Conservation (phyloP, 1,140 invertebrate species). For the Drosophila ironensis region DNA sequence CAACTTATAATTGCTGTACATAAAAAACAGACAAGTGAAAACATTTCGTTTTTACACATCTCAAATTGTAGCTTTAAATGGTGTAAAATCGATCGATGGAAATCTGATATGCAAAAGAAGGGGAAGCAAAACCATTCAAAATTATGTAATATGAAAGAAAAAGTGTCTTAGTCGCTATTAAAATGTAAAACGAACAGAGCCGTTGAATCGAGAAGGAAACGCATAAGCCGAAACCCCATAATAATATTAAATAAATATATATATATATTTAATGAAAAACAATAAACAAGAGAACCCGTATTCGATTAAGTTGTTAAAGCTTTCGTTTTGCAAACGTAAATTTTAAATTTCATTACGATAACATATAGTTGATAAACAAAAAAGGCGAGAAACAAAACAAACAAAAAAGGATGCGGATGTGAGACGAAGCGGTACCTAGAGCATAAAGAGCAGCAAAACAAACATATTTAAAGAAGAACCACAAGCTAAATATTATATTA, state of each 20-base stretch:
- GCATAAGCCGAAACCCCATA: slow-evolving; percentile 56
- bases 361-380: slow-evolving; percentile 53
- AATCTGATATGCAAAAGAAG: slow-evolving; percentile 13
- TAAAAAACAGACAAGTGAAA: slow-evolving; percentile 21
- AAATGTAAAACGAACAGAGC: slow-evolving; percentile 28
- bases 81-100: slow-evolving; percentile 50
- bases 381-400: slow-evolving; percentile 9
- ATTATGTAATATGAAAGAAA: slow-evolving; percentile 61
- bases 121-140: slow-evolving; percentile 43
- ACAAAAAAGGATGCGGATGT: not conserved
- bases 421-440: slow-evolving; percentile 63
- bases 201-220: slow-evolving; percentile 22
- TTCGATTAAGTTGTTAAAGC: slow-evolving; percentile 74
- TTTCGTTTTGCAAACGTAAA: slow-evolving; percentile 72
- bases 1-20: slow-evolving; percentile 45
- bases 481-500: slow-evolving; percentile 71
- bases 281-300: slow-evolving; percentile 24
- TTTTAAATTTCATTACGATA: slow-evolving; percentile 60
- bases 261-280: slow-evolving; percentile 51
- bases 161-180: slow-evolving; percentile 76
- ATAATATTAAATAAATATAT: slow-evolving; percentile 39
- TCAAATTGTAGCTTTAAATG: slow-evolving; percentile 73
- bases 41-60: slow-evolving; percentile 49
- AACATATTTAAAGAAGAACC: slow-evolving; percentile 74
- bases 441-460: slow-evolving; percentile 74